phyloP scores from a whole-genome alignment of 2,888 invertebrate species.

The Automeris io region DNA sequence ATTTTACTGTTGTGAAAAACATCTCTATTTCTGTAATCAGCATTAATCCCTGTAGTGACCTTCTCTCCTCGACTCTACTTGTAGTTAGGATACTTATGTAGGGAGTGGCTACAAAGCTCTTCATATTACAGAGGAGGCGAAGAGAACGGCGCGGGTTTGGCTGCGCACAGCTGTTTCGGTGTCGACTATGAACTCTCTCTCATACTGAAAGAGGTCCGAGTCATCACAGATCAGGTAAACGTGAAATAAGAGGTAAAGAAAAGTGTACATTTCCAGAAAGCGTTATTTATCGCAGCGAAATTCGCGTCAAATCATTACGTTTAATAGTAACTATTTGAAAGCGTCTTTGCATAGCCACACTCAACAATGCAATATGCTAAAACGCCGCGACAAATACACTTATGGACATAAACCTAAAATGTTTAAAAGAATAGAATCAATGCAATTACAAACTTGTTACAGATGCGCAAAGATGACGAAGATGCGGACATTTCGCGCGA shows the following conservation, averaged over 20 bases:
- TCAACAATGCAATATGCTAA: no score
- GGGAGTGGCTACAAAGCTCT: constrained; percentile 63
- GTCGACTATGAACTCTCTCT: constrained; percentile 95
- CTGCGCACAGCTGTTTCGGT: constrained; percentile 91
- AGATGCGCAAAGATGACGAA: constrained; percentile 96
- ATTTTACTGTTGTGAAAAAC: constrained; percentile 30
- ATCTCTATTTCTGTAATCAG: constrained; percentile 47
- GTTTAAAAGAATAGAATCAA: no score
- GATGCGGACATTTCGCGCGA: constrained; percentile 96
- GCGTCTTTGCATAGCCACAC: no score
- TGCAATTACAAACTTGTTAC: no score
- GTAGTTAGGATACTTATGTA: constrained; percentile 61
- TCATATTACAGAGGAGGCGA: constrained; percentile 69
- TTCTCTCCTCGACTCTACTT: constrained; percentile 65
- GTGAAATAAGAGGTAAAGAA: neutral
- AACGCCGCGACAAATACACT: no score
- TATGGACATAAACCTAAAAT: no score
- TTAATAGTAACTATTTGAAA: no score
- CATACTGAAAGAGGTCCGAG: constrained; percentile 95
- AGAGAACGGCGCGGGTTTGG: constrained; percentile 85
- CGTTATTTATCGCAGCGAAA: neutral
- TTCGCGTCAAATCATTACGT: neutral
- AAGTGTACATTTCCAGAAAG: neutral
- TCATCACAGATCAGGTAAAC: constrained; percentile 91
- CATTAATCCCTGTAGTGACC: constrained; percentile 68